These are phyloP conservation scores for Drosophila niveifrons DNA, from an alignment of 2,888 invertebrate genomes.

Conservation along the genomic window DNA sequence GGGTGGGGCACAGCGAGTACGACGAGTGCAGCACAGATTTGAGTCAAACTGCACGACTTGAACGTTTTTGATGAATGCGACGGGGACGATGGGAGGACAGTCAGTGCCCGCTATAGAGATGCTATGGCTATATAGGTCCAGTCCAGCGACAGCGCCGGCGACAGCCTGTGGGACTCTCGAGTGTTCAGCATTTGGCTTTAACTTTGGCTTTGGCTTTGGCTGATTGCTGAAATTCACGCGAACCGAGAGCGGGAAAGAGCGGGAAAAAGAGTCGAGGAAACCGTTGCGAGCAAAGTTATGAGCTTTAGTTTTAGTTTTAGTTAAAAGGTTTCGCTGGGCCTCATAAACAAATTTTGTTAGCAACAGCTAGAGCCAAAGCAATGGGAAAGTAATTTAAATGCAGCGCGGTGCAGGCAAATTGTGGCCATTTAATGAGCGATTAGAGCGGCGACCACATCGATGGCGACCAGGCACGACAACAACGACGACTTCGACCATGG, in stretches of 20 bases:
- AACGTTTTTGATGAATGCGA: slow-evolving; percentile 78
- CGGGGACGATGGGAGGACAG: slow-evolving; percentile 26
- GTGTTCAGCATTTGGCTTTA: slow-evolving; percentile 48
- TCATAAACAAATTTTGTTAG: slow-evolving; percentile 74
- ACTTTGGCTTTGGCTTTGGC: slow-evolving; percentile 33
- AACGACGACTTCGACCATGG: slow-evolving; percentile 21
- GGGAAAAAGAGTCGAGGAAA: background rate
- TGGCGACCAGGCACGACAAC: slow-evolving; percentile 68
- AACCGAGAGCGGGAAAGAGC: slow-evolving; percentile 24
- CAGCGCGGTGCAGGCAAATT: slow-evolving; percentile 72
- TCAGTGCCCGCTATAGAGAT: slow-evolving; percentile 5
- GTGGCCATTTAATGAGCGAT: slow-evolving; percentile 78
- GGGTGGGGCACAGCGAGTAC: slow-evolving; percentile 58
- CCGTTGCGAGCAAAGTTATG: slow-evolving; percentile 65
- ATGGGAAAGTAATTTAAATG: slow-evolving; percentile 81
- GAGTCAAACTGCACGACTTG: slow-evolving; percentile 69
- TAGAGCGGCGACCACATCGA: slow-evolving; percentile 66
- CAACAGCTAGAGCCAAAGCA: slow-evolving; percentile 39
- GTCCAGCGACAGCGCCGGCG: slow-evolving; percentile 10
- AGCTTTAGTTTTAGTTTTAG: slow-evolving; percentile 76
- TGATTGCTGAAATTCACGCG: slow-evolving; percentile 78
- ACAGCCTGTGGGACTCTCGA: slow-evolving; percentile 48
- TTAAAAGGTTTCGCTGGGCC: slow-evolving; percentile 74
- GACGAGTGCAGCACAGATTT: slow-evolving; percentile 60
- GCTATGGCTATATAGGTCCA: background rate